A percentile compares a stretch with the other conserved stretches of the same genome.
Conservation (phyloP, 2,888 invertebrate species). For the Morpho deidamia region DNA sequence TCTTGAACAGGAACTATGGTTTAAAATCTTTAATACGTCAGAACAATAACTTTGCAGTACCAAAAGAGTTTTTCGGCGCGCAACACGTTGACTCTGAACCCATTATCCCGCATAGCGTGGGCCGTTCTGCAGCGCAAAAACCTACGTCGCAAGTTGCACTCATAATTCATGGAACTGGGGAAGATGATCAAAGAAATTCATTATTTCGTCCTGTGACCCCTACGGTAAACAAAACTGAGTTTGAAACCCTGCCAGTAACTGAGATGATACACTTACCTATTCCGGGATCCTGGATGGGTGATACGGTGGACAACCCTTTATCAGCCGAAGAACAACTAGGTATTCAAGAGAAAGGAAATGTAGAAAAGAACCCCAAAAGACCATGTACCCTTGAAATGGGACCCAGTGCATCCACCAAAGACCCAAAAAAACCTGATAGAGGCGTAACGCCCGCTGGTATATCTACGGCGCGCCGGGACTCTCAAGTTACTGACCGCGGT, state of each 20-base stretch:
- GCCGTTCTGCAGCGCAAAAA: constrained; percentile 50
- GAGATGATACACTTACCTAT: no score
- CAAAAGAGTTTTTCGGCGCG: constrained; percentile 44
- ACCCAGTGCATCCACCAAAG: no score
- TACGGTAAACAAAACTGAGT: no score
- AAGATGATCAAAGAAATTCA: no score
- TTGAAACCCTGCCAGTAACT: no score
- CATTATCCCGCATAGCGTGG: constrained; percentile 29
- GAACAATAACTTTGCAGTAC: constrained; percentile 61
- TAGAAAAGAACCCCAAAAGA: constrained; percentile 29
- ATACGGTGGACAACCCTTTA: no score
- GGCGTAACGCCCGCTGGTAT: constrained; percentile 33
- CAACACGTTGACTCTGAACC: background rate
- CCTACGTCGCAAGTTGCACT: constrained; percentile 46
- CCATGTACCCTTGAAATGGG: constrained; percentile 35
- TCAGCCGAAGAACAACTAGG: constrained; percentile 1
- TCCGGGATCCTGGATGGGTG: no score
- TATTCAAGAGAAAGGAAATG: constrained; percentile 14
- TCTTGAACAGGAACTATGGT: constrained; percentile 90
- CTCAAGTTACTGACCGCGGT: constrained; percentile 80
- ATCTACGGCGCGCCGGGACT: constrained; percentile 37
- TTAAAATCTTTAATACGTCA: constrained; percentile 58
- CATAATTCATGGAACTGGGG: background rate
- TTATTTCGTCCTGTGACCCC: no score
- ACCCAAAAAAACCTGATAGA: constrained; percentile 18